Conservation (phyloP, 2,113 vertebrate genomes). For the Vicugna pacos region DNA sequence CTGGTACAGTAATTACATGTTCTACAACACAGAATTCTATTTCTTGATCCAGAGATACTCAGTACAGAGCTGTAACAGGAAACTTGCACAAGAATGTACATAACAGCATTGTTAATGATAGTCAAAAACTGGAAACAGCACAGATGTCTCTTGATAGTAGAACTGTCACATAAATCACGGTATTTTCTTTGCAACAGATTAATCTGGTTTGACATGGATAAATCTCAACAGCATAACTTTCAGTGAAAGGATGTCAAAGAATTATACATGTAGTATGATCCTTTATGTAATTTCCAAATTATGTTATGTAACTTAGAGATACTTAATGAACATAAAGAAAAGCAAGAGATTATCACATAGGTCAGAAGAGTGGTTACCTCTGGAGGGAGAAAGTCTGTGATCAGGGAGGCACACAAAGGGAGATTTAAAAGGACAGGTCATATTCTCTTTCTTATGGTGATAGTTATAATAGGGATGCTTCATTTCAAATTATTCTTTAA, state of each 20-base stretch:
- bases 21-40: neutral
- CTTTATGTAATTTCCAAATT: neutral
- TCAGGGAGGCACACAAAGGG: neutral
- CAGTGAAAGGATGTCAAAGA: neutral
- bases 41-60: neutral
- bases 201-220: neutral
- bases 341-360: neutral
- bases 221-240: neutral
- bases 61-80: neutral
- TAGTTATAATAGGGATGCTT: neutral
- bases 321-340: neutral
- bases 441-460: neutral
- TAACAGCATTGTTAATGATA: neutral
- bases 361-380: neutral
- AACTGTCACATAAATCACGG: neutral
- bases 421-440: neutral
- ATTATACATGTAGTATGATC: neutral
- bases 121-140: neutral
- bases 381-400: neutral
- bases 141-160: neutral
- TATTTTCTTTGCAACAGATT: neutral
- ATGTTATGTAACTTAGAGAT: neutral
- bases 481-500: neutral
- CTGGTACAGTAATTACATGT: neutral
- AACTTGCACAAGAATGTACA: neutral